Percentiles rank a stretch among this genome's conserved stretches.
phyloP scores from a whole-genome alignment of 2,113 vertebrate species.

The Turdus rufiventris region DNA sequence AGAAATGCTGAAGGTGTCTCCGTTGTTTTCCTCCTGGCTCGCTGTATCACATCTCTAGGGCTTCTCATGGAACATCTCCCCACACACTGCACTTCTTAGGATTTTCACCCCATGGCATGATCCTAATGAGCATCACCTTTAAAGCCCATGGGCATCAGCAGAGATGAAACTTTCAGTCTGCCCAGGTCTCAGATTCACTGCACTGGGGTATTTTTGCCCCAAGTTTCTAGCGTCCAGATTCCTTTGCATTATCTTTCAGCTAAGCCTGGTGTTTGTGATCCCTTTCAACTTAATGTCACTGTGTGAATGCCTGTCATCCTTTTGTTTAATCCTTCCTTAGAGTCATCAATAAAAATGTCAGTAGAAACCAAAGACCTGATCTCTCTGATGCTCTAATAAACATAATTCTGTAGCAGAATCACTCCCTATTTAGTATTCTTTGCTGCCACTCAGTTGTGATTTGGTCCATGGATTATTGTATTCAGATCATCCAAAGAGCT shows the following conservation, averaged over 20 bases:
- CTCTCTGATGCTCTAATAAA: conserved; percentile 29
- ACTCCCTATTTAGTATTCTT: conserved; percentile 24
- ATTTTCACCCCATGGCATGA: not conserved
- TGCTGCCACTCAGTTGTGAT: not conserved
- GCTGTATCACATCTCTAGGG: not conserved
- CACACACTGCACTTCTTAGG: not conserved
- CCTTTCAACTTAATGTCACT: conserved; percentile 12
- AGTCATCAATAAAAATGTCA: conserved; percentile 37
- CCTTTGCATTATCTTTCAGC: not conserved
- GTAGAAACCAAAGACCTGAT: not conserved
- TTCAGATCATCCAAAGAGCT: conserved; percentile 10
- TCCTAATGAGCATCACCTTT: not conserved
- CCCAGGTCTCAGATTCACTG: not conserved
- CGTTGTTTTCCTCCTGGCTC: not conserved
- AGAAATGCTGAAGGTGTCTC: not conserved
- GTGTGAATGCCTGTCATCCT: conserved; percentile 17
- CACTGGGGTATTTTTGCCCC: not conserved
- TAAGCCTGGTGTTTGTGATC: not conserved
- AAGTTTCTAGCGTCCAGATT: not conserved
- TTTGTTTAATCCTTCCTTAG: conserved; percentile 18
- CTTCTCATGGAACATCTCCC: not conserved
- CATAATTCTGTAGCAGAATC: not conserved
- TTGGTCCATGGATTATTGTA: not conserved
- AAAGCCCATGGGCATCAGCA: not conserved
- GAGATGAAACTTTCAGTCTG: not conserved